These are phyloP conservation scores for Todiramphus saurophagus DNA, from an alignment of 2,113 vertebrate species.

Conservation along the genomic window DNA sequence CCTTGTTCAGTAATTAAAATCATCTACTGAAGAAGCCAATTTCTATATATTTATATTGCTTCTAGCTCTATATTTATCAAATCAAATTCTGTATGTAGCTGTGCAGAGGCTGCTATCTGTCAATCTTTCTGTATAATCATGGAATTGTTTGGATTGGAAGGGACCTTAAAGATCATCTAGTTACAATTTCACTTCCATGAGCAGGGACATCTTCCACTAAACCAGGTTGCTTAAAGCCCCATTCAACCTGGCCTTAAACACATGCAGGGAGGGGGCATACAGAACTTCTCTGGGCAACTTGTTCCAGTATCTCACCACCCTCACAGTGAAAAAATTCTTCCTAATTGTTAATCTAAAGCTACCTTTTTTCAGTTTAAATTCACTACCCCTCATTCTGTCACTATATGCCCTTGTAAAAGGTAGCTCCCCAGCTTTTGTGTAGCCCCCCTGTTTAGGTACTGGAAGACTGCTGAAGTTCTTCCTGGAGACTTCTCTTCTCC, in stretches of 20 bases:
- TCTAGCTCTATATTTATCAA: not conserved
- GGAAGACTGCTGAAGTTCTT: not conserved
- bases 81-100: not conserved
- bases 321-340: too few species aligned
- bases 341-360: too few species aligned
- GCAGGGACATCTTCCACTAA: too few species aligned
- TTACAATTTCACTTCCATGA: too few species aligned
- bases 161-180: not conserved
- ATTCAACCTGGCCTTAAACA: too few species aligned
- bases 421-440: not conserved
- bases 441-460: not conserved
- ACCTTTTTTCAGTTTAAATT: too few species aligned
- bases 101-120: not conserved
- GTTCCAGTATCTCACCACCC: too few species aligned
- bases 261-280: too few species aligned
- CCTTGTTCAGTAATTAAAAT: not conserved
- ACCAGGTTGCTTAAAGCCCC: too few species aligned
- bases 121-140: not conserved
- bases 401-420: not conserved
- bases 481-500: not conserved
- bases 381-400: too few species aligned
- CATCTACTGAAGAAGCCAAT: not conserved
- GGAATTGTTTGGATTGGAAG: not conserved
- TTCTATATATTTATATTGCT: not conserved
- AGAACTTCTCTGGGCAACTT: too few species aligned